Percentiles rank a stretch among this genome's conserved stretches.
phyloP scores from a whole-genome alignment of 2,888 invertebrate genomes.

The Physocephala rufipes region DNA sequence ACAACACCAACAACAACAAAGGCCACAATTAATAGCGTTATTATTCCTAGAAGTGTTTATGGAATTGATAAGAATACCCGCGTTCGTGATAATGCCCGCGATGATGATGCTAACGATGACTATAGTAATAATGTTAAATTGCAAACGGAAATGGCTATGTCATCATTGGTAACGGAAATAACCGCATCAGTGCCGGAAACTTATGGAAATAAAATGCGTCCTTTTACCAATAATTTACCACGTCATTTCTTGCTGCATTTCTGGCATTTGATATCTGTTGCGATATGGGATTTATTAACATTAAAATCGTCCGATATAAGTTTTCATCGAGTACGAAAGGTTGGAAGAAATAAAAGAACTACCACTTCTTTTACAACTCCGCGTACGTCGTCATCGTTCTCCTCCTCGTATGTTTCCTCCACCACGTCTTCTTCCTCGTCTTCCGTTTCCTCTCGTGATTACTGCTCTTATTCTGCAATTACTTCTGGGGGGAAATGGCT shows the following conservation, averaged over 20 bases:
- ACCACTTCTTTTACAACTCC: too few relatives aligned
- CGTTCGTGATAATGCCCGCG: neutral
- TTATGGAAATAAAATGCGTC: neutral
- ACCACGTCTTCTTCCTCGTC: too few relatives aligned
- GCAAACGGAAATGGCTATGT: conserved; percentile 10
- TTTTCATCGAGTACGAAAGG: conserved; percentile 20
- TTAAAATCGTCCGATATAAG: conserved; percentile 45
- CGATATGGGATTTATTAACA: conserved; percentile 49
- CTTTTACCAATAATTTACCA: conserved; percentile 12
- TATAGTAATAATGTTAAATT: conserved; percentile 7
- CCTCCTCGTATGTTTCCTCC: too few relatives aligned
- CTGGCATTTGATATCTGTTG: conserved; percentile 47
- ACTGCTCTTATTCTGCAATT: conserved; percentile 3
- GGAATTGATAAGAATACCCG: neutral
- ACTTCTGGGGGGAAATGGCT: conserved; percentile 33
- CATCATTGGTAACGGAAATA: conserved; percentile 17
- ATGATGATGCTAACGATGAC: neutral
- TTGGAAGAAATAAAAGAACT: neutral
- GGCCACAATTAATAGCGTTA: conserved; percentile 37
- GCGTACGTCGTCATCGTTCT: too few relatives aligned
- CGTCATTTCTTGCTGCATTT: conserved; percentile 41
- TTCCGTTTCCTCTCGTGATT: too few relatives aligned
- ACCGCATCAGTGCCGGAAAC: conserved; percentile 18
- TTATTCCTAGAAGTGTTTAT: conserved; percentile 23
- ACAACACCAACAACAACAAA: neutral